phyloP scores from a whole-genome alignment of 35 echinoderm and acorn worm genomes.

The Lytechinus variegatus region DNA sequence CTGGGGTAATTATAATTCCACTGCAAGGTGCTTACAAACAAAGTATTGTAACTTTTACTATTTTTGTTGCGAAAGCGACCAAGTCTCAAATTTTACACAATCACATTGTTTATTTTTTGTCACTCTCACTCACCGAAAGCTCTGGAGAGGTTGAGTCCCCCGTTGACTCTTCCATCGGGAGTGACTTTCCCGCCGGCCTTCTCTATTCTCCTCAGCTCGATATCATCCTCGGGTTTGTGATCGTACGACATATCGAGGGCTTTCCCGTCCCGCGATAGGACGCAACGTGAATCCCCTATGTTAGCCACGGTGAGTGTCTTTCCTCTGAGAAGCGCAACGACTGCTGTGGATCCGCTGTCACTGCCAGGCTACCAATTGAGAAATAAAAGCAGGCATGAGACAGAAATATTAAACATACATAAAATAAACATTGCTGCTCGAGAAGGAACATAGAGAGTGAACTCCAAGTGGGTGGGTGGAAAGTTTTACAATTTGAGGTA shows the following conservation, averaged over 20 bases:
- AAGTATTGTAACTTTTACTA: no score
- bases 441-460: no score
- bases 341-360: conserved; percentile 96
- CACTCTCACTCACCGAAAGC: conserved; percentile 78
- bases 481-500: no score
- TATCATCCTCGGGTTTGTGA: conserved; percentile 95
- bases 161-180: conserved; percentile 90
- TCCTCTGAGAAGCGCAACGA: conserved; percentile 76
- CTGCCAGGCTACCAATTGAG: conserved; percentile 81
- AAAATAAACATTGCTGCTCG: no score
- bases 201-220: conserved; percentile 86
- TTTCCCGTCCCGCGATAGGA: conserved; percentile 79
- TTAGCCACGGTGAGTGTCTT: conserved; percentile 87
- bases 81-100: no score
- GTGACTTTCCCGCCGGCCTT: conserved; percentile 93
- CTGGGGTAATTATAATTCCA: no score
- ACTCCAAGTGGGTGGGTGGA: no score
- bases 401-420: no score
- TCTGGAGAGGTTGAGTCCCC: conserved; percentile 97
- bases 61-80: no score
- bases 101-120: no score
- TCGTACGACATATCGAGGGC: conserved; percentile 90
- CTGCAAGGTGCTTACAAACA: no score
- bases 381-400: neutral
- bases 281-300: conserved; percentile 92